Evolutionary conservation across 2,888 invertebrate species (phyloP), one percentile per base, ranked within the genome.

Genomic region (Chloroclystis v-ata): DNA sequence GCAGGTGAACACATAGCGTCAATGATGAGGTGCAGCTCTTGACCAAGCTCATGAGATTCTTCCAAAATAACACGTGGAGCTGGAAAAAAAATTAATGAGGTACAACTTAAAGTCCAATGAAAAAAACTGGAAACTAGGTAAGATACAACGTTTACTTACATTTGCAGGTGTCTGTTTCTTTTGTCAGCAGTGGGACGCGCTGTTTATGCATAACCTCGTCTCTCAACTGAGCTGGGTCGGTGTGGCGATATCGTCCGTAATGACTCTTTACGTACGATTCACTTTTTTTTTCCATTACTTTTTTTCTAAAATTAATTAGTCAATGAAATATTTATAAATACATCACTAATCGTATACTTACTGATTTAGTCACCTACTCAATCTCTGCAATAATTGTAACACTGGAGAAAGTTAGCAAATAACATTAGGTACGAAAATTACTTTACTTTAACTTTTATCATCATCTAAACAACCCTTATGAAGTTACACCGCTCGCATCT

Each of bases 191-290:
- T 35, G 80, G 78, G 9, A 67, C 69, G 12, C 78, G 70, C 7
- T 75, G 69, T 49, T 63, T 69, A 12, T 60, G 56, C 42, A 48
- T 40, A 13, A 39, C 48, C 24, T 63, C 59, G 37, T 33, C 44
- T 11, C 14, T 38, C 26, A 39, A 41, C 29, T 48, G 45, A 9
- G 58, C 44, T n/a, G 45, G 26, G 30, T 35, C 35, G 10, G 20
- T 11, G 35, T 6, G 6, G 9, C 35, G 20, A 10, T 56, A 30
- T 20, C 51, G 45, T 28, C 73, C 71, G 57, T 67, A 78, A 52
- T 75, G 75, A 56, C 49, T 69, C 49, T 74, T 76, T 33, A 77
- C 64, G 61, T 80, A 75, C n/a, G 76, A 65, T 56, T 78, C 80
- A 43, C 75, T 73, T n/a, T n/a, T n/a, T n/a, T n/a, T n/a, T n/a